Conservation (phyloP, 1,140 invertebrate species). For the Procambarus clarkii region DNA sequence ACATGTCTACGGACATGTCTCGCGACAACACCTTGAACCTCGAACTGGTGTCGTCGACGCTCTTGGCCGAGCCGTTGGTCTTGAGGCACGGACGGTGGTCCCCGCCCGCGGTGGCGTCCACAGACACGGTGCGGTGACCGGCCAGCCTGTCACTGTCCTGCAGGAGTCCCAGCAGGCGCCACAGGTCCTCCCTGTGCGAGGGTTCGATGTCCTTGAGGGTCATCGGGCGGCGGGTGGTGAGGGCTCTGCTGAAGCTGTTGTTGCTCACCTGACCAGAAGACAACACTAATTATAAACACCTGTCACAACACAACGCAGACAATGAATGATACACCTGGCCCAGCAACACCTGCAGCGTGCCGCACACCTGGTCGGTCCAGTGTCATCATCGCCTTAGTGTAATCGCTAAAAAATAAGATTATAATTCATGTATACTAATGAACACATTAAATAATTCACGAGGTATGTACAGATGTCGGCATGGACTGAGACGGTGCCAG, state of each 20-base stretch:
- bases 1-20: conserved; percentile 46
- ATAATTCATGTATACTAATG: neutral
- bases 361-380: neutral
- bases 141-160: conserved; percentile 31
- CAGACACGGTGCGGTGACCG: neutral
- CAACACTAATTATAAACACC: neutral
- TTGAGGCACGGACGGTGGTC: neutral
- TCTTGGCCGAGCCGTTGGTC: conserved; percentile 39
- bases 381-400: neutral
- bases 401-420: neutral
- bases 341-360: neutral
- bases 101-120: neutral
- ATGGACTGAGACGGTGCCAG: neutral
- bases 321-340: neutral
- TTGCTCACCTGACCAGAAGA: conserved; percentile 18
- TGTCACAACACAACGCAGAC: neutral
- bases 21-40: neutral
- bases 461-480: neutral
- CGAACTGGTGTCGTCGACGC: conserved; percentile 2
- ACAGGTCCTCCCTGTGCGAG: conserved; percentile 54
- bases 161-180: conserved; percentile 58
- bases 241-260: conserved; percentile 63
- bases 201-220: conserved; percentile 54
- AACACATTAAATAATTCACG: neutral
- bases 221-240: conserved; percentile 55